phyloP scores from a whole-genome alignment of 1,140 invertebrate species.

The Andricus grossulariae region DNA sequence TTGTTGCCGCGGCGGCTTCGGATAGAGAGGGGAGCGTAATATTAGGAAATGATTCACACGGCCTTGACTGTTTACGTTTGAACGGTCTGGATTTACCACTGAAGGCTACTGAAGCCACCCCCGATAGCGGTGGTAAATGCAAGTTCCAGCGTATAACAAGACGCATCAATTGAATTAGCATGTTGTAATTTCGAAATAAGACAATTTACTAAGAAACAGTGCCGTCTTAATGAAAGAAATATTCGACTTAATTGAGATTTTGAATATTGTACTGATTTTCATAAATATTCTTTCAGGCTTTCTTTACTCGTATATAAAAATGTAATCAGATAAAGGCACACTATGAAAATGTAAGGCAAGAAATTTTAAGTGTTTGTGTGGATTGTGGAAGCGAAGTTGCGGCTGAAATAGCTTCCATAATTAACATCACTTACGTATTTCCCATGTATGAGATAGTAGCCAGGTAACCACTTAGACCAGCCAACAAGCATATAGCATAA shows the following conservation, averaged over 20 bases:
- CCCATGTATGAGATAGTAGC: background rate
- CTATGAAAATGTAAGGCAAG: background rate
- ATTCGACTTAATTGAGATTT: too few species aligned
- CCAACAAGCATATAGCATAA: background rate
- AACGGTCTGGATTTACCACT: too few species aligned
- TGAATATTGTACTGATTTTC: too few species aligned
- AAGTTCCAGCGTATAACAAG: background rate
- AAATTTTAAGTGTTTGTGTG: background rate
- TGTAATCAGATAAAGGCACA: background rate
- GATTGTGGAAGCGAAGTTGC: background rate
- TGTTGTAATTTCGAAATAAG: background rate
- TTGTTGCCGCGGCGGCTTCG: too few species aligned
- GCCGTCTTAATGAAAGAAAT: too few species aligned
- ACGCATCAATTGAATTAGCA: conserved; percentile 4
- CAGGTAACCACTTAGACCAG: background rate
- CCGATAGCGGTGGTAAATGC: too few species aligned
- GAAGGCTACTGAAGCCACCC: too few species aligned
- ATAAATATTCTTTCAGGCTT: too few species aligned
- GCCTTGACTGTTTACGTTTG: too few species aligned
- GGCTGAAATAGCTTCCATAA: conserved; percentile 20
- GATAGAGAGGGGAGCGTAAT: too few species aligned
- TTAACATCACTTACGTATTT: conserved; percentile 7
- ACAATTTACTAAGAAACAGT: background rate
- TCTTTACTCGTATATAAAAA: background rate
- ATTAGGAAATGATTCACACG: too few species aligned